These are phyloP conservation scores for Otolemur garnettii DNA, from an alignment of 2,113 vertebrate genomes.

Conservation along the genomic window DNA sequence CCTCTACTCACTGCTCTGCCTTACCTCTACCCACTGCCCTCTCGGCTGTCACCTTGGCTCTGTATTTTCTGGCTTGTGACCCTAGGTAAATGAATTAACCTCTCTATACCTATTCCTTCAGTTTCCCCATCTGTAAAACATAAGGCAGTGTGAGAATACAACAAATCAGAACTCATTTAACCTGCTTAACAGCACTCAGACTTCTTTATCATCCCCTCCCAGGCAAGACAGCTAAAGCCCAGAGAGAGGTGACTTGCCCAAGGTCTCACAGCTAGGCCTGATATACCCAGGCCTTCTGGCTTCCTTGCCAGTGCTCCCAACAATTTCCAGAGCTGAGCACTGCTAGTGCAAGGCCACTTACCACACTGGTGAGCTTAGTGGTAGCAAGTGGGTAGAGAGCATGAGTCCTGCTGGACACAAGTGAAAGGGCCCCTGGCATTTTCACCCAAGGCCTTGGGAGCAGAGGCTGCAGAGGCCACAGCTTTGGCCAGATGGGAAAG, in stretches of 20 bases:
- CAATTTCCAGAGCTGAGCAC: not conserved
- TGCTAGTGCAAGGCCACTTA: not conserved
- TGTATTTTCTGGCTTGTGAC: not conserved
- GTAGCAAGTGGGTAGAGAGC: not conserved
- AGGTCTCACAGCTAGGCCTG: not conserved
- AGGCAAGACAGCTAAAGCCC: not conserved
- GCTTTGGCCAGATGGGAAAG: slow-evolving; percentile 29
- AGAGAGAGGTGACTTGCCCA: not conserved
- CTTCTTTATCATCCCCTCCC: not conserved
- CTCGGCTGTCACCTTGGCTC: not conserved
- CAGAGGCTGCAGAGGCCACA: slow-evolving; percentile 42
- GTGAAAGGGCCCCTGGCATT: not conserved
- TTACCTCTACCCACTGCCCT: not conserved
- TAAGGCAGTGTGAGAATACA: not conserved
- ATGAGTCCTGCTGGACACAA: not conserved
- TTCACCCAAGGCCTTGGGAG: not conserved
- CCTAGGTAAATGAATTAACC: not conserved
- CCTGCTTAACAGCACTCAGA: not conserved
- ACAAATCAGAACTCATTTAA: not conserved
- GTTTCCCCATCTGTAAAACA: not conserved
- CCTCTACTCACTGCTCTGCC: not conserved
- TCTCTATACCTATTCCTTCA: not conserved
- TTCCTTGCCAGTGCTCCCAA: not conserved
- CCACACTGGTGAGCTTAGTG: not conserved
- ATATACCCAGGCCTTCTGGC: not conserved